Conservation (phyloP, 2,888 invertebrate genomes). For the Chymomyza amoena region DNA sequence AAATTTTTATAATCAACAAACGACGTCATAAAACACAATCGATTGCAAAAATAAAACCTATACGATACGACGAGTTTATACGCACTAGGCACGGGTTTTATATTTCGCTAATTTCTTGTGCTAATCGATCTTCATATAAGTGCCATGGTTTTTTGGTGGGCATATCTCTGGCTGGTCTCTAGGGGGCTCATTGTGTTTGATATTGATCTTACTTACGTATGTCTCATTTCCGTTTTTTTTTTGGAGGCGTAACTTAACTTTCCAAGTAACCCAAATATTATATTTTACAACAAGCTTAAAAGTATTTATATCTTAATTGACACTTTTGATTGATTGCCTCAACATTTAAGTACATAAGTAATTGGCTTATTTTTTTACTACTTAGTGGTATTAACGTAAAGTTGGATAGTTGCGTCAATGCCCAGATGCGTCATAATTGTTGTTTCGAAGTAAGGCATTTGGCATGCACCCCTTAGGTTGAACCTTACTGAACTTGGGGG, state of each 20-base stretch:
- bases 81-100: neutral
- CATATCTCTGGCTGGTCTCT: neutral
- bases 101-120: conserved; percentile 55
- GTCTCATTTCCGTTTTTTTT: neutral
- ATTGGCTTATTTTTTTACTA: neutral
- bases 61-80: neutral
- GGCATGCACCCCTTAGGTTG: neutral
- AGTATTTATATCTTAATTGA: neutral
- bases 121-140: conserved; percentile 36
- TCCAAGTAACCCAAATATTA: too few species aligned
- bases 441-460: neutral
- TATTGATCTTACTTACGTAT: neutral
- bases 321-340: neutral
- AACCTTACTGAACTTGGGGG: neutral
- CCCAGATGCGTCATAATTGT: neutral
- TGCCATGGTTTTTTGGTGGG: neutral
- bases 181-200: neutral
- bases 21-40: neutral
- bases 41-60: conserved; percentile 13
- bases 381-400: neutral
- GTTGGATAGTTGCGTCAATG: neutral
- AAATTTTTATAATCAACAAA: conserved; percentile 9
- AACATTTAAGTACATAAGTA: neutral
- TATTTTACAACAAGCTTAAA: too few species aligned
- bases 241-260: too few species aligned